A percentile compares a stretch with the other conserved stretches of the same genome.
Evolutionary conservation across 2,113 vertebrate species (phyloP).

Genomic region (Stictonetta naevosa): DNA sequence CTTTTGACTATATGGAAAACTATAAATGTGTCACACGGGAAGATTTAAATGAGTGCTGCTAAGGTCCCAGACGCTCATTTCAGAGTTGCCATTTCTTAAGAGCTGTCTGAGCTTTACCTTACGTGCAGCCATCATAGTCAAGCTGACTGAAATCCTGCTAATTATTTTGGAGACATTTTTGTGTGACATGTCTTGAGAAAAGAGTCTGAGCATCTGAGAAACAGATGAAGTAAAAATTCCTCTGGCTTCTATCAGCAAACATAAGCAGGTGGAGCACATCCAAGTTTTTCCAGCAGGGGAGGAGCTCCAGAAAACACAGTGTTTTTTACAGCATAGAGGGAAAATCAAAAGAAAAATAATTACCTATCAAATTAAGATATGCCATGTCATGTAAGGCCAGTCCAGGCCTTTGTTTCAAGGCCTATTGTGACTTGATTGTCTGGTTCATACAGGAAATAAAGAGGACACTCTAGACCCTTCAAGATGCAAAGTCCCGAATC

Average conservation of each 20-base stretch:
- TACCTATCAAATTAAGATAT: background rate
- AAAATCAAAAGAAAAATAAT: background rate
- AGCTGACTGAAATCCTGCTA: background rate
- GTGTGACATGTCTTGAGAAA: slow-evolving; percentile 13
- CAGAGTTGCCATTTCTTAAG: slow-evolving; percentile 26
- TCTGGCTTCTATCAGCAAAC: slow-evolving; percentile 26
- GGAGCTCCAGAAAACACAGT: background rate
- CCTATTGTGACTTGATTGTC: background rate
- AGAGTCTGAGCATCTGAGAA: slow-evolving; percentile 44
- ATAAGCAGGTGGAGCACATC: slow-evolving; percentile 29
- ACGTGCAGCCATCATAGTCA: slow-evolving; percentile 5
- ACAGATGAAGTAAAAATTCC: slow-evolving; percentile 46
- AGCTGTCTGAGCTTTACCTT: slow-evolving; percentile 38
- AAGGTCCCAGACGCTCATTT: slow-evolving; percentile 34
- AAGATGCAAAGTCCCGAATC: background rate
- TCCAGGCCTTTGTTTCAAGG: background rate
- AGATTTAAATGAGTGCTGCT: slow-evolving; percentile 39
- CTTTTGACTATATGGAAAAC: slow-evolving; percentile 24
- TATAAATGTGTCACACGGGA: slow-evolving; percentile 36
- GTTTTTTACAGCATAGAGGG: background rate
- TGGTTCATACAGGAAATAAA: background rate
- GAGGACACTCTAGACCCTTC: background rate
- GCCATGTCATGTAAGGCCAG: background rate
- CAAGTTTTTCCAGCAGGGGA: slow-evolving; percentile 22
- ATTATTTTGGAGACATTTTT: slow-evolving; percentile 46